Base-by-base conservation (phyloP, 2,888 invertebrate species). In the Macaria notata region DNA sequence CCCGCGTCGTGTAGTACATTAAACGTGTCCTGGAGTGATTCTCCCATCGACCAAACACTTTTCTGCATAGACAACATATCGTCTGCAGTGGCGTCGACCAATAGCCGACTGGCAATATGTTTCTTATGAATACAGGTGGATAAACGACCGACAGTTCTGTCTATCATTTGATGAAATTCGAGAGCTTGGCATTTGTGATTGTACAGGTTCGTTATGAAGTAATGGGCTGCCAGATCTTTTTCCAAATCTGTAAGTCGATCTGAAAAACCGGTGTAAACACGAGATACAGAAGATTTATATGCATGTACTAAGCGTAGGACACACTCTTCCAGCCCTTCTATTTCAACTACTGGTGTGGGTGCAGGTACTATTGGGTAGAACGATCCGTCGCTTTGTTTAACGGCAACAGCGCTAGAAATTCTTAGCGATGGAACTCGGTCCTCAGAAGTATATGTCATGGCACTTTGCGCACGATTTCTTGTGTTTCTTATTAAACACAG, bases 21-120 rank as follows among this genome's bases (percentile, higher is more conserved):
- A 61, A 76, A 85, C 0, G 83, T 86, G 60, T 82, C 76, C 44
- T 76, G 78, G n/a, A 89, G 75, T 54, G 75, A 66, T 33, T 83
- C 78, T 30, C 83, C 83, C 50, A 89, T 69, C 0, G 77, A 70
- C 19, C 39, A 56, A 33, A 88, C 66, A 69, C 82, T 84, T 61
- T 78, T 79, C 54, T 83, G 80, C 71, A 88, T 75, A 49, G 66
- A 69, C 7, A 70, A 30, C 29, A 74, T 51, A 61, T 82, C 75
- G 3, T 64, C 60, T 7, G 71, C 71, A 3, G 73, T 65, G 2
- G 68, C 63, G 51, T 77, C 76, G 4, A 66, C 7, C 4, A 74
- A 50, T 47, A 66, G 70, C 50, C 54, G 64, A 39, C 56, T 39
- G 43, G 41, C 31, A 4, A 57, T 36, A 7, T 61, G 19, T 56